Evolutionary conservation across 2,113 vertebrate genomes (phyloP).

Genomic region (Pionites leucogaster): DNA sequence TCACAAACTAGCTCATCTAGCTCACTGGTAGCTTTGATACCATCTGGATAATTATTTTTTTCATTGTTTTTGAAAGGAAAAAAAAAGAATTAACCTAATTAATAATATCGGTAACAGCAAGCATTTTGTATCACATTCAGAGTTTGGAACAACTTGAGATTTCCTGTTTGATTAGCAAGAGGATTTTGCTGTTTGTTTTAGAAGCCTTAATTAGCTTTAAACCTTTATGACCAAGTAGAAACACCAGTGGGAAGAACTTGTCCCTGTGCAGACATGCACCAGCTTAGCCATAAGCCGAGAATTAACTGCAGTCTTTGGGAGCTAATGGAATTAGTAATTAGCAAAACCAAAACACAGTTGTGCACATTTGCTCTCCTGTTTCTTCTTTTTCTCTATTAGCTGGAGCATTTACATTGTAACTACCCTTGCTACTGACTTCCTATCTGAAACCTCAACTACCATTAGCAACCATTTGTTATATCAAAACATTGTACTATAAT

Average conservation of each 20-base stretch:
- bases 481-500: neutral
- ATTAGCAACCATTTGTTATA: neutral
- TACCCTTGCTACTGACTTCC: neutral
- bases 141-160: neutral
- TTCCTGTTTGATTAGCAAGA: neutral
- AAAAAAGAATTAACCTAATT: neutral
- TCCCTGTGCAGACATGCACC: neutral
- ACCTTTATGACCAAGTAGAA: neutral
- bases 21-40: neutral
- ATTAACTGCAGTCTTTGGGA: neutral
- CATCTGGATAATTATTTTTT: neutral
- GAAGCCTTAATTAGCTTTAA: neutral
- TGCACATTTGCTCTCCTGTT: neutral
- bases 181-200: neutral
- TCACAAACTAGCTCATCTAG: neutral
- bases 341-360: neutral
- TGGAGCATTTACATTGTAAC: neutral
- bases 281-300: neutral
- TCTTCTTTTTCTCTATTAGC: neutral
- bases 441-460: neutral
- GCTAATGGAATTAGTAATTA: neutral
- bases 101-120: neutral
- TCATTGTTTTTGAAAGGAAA: neutral
- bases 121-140: neutral
- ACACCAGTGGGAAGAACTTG: neutral